Conservation (phyloP, 2,113 vertebrate species). For the Hylia prasina region DNA sequence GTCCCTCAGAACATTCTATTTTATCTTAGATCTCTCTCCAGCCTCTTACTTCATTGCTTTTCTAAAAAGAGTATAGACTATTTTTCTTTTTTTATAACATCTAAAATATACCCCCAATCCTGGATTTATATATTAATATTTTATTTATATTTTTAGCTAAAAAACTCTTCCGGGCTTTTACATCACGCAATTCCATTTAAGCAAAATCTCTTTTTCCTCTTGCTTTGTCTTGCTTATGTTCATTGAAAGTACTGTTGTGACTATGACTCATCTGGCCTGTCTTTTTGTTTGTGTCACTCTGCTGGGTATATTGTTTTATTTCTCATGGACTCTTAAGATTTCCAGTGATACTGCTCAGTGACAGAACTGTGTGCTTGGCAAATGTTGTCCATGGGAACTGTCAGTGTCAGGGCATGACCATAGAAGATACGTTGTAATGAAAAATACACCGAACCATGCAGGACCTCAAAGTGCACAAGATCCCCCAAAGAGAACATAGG, state of each 20-base stretch:
- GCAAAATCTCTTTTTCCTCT: neutral
- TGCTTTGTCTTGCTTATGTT: neutral
- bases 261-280: neutral
- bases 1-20: neutral
- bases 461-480: neutral
- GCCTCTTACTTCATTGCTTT: neutral
- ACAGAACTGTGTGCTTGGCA: neutral
- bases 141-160: too few relatives aligned
- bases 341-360: neutral
- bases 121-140: neutral
- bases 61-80: neutral
- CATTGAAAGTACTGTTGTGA: neutral
- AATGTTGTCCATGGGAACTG: accelerated
- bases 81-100: neutral
- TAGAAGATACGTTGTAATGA: neutral
- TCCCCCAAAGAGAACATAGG: neutral
- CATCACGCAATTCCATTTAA: neutral
- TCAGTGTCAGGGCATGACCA: neutral
- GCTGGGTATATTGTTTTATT: neutral
- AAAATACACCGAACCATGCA: neutral
- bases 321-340: neutral
- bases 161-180: neutral
- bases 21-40: neutral
- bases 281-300: neutral
- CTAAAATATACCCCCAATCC: neutral